Evolutionary conservation across 2,113 vertebrate genomes (phyloP), one percentile per base, ranked within the genome.

Genomic region (Progne subis): DNA sequence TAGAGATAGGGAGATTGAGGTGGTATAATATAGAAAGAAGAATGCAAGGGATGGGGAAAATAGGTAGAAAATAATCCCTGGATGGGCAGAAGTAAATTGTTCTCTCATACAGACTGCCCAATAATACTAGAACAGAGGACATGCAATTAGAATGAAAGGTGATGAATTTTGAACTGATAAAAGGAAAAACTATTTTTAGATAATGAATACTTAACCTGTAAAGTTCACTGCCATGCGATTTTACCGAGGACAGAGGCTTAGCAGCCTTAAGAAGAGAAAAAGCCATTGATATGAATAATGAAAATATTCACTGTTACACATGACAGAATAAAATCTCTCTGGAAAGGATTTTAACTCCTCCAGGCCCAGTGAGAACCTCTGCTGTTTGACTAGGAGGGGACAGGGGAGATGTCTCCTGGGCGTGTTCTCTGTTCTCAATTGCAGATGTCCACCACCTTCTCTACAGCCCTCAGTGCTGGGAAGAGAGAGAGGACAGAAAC

Each of bases 141-240:
- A 86, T 28, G 23, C 56, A 95, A 83, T 78, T 93, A 83, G 60
- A 88, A 59, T 41, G 64, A 92, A 90, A 90, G 60, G 39, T 21
- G 7, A 74, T 53, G 82, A 89, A 82, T 96, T 92, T 94, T 59
- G 55, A 92, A 95, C 28, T 49, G 90, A 90, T 92, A 81, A 94
- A 96, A 94, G 64, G 64, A 92, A 53, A 90, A 60, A 81, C 60
- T 83, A 74, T 81, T 96, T 94, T 88, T 84, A 95, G 44, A 88
- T 72, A 93, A 94, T 88, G 86, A 96, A 96, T 94, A 90, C 94
- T 95, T 96, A 96, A 95, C 90, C 85, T 81, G 69, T 72, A 65
- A 96, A 88, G 82, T 95, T 95, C 90, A 82, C 76, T 93, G 86
- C 53, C 86, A 65, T 5, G 1, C 2, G n/a, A 90, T 84, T 94